Percentiles rank a stretch among this genome's conserved stretches.
Conservation (phyloP, 2,113 vertebrate species). For the Illadopsis cleaveri region DNA sequence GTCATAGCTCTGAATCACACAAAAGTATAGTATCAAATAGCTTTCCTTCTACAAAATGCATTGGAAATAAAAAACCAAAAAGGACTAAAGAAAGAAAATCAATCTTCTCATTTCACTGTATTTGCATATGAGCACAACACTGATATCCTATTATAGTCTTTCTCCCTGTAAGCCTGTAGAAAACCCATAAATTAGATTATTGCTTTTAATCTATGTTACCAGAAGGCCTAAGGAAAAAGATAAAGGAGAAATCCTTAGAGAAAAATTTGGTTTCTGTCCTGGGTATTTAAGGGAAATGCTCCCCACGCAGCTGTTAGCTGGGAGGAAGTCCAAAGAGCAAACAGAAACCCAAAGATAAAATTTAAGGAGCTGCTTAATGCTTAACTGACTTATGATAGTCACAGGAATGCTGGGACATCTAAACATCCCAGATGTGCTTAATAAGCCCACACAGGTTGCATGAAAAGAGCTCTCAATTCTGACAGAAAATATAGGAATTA, state of each 20-base stretch:
- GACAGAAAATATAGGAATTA: background rate
- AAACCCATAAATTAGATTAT: constrained; percentile 61
- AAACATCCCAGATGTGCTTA: background rate
- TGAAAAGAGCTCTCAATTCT: background rate
- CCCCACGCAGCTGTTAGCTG: background rate
- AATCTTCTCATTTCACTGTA: background rate
- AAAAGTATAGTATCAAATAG: constrained; percentile 6
- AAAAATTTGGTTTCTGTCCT: background rate
- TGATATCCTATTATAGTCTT: constrained; percentile 42
- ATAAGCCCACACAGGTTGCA: background rate
- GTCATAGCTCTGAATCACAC: constrained; percentile 26
- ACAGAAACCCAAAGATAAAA: background rate
- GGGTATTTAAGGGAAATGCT: background rate
- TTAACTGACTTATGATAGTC: background rate
- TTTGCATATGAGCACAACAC: constrained; percentile 53
- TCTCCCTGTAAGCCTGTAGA: background rate
- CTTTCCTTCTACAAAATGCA: background rate
- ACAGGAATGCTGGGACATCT: background rate
- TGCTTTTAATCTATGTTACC: constrained; percentile 42
- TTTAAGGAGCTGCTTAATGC: background rate
- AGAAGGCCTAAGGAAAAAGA: constrained; percentile 19
- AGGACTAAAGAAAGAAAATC: background rate
- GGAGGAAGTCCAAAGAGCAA: background rate
- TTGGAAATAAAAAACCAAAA: background rate
- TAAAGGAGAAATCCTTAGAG: background rate